A percentile compares a stretch with the other conserved stretches of the same genome.
Conservation (phyloP, 2,888 invertebrate genomes). For the Scaptomyza flava region DNA sequence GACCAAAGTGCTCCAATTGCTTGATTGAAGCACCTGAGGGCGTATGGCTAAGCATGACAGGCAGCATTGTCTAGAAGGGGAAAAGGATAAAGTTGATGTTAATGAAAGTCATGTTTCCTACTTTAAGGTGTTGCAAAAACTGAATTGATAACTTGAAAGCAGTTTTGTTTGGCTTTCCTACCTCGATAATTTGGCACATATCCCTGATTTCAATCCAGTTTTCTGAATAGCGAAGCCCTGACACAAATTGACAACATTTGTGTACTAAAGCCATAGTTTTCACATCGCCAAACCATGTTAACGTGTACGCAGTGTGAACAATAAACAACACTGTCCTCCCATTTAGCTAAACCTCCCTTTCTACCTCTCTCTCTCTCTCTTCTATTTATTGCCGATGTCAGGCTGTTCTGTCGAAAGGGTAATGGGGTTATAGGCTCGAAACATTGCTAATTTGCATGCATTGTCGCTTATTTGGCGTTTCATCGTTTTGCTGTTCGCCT, state of each 20-base stretch:
- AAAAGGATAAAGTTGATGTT: not conserved
- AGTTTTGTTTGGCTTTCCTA: too few relatives aligned
- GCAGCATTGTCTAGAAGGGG: constrained; percentile 83
- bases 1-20: constrained; percentile 84
- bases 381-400: not conserved
- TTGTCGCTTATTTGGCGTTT: constrained; percentile 55
- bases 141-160: too few relatives aligned
- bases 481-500: constrained; percentile 15
- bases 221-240: not conserved
- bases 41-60: constrained; percentile 84
- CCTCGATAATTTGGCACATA: too few relatives aligned
- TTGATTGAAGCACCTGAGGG: constrained; percentile 85
- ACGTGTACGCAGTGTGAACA: constrained; percentile 11
- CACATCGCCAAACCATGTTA: not conserved
- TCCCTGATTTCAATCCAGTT: not conserved
- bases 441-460: constrained; percentile 70
- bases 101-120: not conserved
- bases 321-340: not conserved
- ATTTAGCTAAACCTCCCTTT: not conserved
- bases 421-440: constrained; percentile 42
- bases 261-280: not conserved
- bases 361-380: not conserved
- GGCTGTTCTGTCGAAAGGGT: constrained; percentile 12
- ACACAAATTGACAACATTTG: too few relatives aligned
- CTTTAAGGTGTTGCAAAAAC: too few relatives aligned